Conservation (phyloP, 1,140 invertebrate species). For the Drosophila orena region DNA sequence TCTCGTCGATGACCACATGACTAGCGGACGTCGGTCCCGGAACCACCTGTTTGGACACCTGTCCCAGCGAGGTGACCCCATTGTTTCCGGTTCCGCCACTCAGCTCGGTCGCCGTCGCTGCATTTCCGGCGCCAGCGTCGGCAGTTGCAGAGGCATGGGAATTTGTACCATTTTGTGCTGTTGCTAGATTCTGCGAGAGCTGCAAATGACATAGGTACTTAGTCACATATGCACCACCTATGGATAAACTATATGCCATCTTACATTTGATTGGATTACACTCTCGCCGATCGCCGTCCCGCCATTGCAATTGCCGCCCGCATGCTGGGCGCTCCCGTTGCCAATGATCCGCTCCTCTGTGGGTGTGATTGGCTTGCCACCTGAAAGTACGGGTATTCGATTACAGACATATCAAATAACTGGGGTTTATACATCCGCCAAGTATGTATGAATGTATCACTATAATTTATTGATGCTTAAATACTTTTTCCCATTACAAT, state of each 20-base stretch:
- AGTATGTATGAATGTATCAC: no score
- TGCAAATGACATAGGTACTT: conserved; percentile 21
- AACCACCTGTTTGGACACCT: conserved; percentile 84
- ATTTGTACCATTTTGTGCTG: conserved; percentile 85
- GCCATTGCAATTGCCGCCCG: conserved; percentile 73
- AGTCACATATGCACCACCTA: background rate
- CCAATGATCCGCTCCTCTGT: conserved; percentile 85
- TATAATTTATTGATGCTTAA: no score
- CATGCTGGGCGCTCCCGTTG: conserved; percentile 80
- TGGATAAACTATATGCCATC: background rate
- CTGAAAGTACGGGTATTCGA: conserved; percentile 27
- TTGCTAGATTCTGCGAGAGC: conserved; percentile 81
- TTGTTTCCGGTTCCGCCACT: conserved; percentile 55
- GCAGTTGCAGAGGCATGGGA: conserved; percentile 67
- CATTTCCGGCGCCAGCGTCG: conserved; percentile 46
- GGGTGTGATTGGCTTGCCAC: conserved; percentile 92
- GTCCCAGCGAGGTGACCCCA: conserved; percentile 74
- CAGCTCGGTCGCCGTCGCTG: conserved; percentile 40
- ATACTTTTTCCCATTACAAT: no score
- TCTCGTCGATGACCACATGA: conserved; percentile 85
- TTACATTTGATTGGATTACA: conserved; percentile 80
- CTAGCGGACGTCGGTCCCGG: conserved; percentile 84
- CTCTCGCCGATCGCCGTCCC: conserved; percentile 69
- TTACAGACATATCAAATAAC: background rate
- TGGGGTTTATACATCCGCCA: background rate